phyloP scores from a whole-genome alignment of 2,888 invertebrate genomes.

The Spilosoma lubricipeda region DNA sequence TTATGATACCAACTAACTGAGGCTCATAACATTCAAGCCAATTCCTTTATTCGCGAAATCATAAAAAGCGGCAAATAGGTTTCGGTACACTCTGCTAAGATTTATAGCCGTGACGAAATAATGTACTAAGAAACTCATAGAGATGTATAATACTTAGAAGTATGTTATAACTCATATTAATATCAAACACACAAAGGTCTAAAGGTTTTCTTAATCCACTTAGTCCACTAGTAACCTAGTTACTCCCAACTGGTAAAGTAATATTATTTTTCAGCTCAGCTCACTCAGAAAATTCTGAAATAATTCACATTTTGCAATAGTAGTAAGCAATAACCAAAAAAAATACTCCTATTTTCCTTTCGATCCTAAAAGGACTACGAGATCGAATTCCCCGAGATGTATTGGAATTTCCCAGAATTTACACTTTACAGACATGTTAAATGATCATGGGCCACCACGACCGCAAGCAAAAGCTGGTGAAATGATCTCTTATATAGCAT shows the following conservation, averaged over 20 bases:
- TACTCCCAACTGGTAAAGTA: neutral
- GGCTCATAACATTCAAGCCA: slow-evolving; percentile 27
- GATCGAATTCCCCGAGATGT: neutral
- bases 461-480: neutral
- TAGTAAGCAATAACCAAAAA: too few species aligned
- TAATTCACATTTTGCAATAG: too few species aligned
- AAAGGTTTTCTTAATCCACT: neutral
- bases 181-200: neutral
- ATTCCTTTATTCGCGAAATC: slow-evolving; percentile 33
- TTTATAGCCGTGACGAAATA: slow-evolving; percentile 34
- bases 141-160: slow-evolving; percentile 1
- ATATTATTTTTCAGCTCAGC: too few species aligned
- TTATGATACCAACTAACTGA: slow-evolving; percentile 13
- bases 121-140: slow-evolving; percentile 13
- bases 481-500: neutral
- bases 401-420: neutral
- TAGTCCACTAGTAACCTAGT: neutral
- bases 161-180: neutral
- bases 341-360: neutral
- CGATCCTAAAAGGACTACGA: neutral
- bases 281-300: too few species aligned
- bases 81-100: slow-evolving; percentile 24
- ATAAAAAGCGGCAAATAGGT: slow-evolving; percentile 38
- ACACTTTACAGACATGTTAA: neutral
- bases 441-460: neutral